Evolutionary conservation across 2,888 invertebrate genomes (phyloP).

Genomic region (Parapristionchus giblindavisi): DNA sequence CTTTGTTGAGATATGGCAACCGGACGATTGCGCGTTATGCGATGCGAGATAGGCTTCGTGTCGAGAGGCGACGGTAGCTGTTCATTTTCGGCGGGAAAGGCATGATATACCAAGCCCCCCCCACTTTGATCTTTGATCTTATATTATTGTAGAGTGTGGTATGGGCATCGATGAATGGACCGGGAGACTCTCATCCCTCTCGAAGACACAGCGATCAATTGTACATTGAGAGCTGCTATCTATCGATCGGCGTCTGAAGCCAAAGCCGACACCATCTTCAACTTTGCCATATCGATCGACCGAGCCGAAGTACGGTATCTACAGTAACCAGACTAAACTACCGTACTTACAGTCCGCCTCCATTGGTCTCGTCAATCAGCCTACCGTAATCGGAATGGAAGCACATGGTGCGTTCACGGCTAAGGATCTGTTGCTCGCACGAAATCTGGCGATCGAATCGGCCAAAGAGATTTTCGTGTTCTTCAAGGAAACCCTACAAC

Average conservation of each 20-base stretch:
- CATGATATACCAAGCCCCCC: not conserved
- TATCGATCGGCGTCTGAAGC: not conserved
- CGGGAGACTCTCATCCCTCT: conserved; percentile 23
- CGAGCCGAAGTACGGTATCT: no score
- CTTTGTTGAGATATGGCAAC: no score
- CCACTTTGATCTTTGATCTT: no score
- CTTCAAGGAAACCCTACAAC: conserved; percentile 23
- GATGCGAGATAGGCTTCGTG: conserved; percentile 25
- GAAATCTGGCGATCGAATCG: conserved; percentile 21
- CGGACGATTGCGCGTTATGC: no score
- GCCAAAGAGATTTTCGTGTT: conserved; percentile 26
- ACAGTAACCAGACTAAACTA: no score
- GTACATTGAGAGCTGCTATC: conserved; percentile 25
- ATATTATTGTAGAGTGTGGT: conserved; percentile 30
- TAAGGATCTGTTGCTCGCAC: not conserved
- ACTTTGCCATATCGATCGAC: no score
- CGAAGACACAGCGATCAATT: conserved; percentile 17
- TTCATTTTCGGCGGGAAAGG: conserved; percentile 15
- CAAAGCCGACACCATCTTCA: no score
- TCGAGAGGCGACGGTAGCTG: conserved; percentile 21
- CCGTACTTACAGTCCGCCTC: no score
- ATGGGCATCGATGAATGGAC: conserved; percentile 33
- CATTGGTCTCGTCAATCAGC: no score
- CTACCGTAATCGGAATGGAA: no score
- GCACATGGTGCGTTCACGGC: no score